These are phyloP conservation scores for Oncorhynchus keta DNA, from an alignment of 2,113 vertebrate genomes.

Conservation along the genomic window DNA sequence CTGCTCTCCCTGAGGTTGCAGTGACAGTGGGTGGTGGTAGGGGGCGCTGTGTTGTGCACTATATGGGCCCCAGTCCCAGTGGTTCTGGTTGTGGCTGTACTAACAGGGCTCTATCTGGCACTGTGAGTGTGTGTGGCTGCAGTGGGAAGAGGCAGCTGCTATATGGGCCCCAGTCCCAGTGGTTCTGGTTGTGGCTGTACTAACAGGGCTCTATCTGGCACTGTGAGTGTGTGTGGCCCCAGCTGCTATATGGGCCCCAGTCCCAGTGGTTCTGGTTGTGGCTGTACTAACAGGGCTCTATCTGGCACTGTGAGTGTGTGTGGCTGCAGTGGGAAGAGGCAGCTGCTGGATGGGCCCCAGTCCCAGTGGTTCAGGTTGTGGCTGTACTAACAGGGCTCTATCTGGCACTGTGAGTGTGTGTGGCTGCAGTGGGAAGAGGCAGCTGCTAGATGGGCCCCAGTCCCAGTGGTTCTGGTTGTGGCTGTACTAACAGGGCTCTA, in stretches of 20 bases:
- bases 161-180: slow-evolving; percentile 53
- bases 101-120: not conserved
- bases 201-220: not conserved
- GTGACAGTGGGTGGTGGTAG: slow-evolving; percentile 55
- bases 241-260: too few species aligned
- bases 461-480: slow-evolving; percentile 17
- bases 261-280: slow-evolving; percentile 17
- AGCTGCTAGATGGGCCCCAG: slow-evolving; percentile 71
- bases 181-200: slow-evolving; percentile 6
- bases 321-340: slow-evolving; percentile 71
- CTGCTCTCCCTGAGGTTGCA: slow-evolving; percentile 63
- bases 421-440: slow-evolving; percentile 71
- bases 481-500: not conserved
- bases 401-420: slow-evolving; percentile 39
- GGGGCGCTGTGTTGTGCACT: slow-evolving; percentile 59
- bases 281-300: not conserved
- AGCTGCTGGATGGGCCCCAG: slow-evolving; percentile 71
- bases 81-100: slow-evolving; percentile 6
- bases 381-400: not conserved
- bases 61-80: slow-evolving; percentile 29
- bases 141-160: slow-evolving; percentile 77
- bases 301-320: slow-evolving; percentile 39
- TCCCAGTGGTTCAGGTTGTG: slow-evolving; percentile 17
- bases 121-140: slow-evolving; percentile 49
- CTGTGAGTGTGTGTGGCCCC: slow-evolving; percentile 47